These are phyloP conservation scores for Heteromyza rotundicornis DNA, from an alignment of 2,888 invertebrate genomes.

Conservation along the genomic window DNA sequence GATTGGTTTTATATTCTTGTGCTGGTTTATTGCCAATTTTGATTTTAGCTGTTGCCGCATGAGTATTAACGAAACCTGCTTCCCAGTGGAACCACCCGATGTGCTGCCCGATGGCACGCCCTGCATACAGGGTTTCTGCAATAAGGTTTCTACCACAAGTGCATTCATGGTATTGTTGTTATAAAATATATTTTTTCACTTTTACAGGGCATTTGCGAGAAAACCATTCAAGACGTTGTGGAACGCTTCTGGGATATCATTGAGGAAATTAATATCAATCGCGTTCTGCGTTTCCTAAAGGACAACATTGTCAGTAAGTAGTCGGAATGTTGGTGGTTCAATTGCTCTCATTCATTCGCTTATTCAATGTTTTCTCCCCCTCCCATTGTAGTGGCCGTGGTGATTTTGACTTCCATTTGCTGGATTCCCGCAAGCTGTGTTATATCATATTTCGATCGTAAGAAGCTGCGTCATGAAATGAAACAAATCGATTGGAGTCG, in stretches of 20 bases:
- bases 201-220: slow-evolving; percentile 91
- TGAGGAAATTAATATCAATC: slow-evolving; percentile 94
- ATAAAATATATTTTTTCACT: slow-evolving; percentile 31
- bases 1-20: not conserved
- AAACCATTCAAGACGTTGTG: slow-evolving; percentile 93
- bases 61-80: slow-evolving; percentile 89
- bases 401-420: slow-evolving; percentile 86
- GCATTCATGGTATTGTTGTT: not conserved
- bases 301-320: slow-evolving; percentile 89
- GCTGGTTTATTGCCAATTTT: not conserved
- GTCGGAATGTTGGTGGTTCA: not conserved
- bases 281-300: slow-evolving; percentile 84
- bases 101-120: slow-evolving; percentile 92
- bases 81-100: slow-evolving; percentile 86
- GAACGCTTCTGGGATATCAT: slow-evolving; percentile 98
- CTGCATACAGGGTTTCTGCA: slow-evolving; percentile 96
- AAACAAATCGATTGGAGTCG: slow-evolving; percentile 76
- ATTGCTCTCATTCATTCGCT: not conserved
- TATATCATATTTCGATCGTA: slow-evolving; percentile 82
- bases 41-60: slow-evolving; percentile 79
- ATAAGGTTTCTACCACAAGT: slow-evolving; percentile 69
- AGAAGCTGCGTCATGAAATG: slow-evolving; percentile 73
- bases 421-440: slow-evolving; percentile 96
- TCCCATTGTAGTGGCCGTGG: slow-evolving; percentile 68
- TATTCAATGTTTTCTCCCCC: not conserved